Percentiles rank a stretch among this genome's conserved stretches.
Evolutionary conservation across 2,113 vertebrate genomes (phyloP).

Genomic region (Phaethon lepturus): DNA sequence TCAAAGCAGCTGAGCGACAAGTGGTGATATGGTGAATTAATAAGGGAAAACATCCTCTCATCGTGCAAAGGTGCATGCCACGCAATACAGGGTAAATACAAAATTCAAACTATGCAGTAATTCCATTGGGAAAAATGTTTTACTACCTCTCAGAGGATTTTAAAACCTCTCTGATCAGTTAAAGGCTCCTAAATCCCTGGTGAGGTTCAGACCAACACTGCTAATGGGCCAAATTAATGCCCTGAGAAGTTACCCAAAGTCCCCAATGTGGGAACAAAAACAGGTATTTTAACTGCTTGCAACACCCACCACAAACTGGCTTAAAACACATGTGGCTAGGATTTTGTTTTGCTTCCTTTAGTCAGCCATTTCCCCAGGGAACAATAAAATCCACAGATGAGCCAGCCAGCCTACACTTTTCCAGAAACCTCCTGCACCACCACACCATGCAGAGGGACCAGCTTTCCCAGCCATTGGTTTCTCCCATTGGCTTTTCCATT

Average conservation of each 20-base stretch:
- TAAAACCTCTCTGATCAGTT: not conserved
- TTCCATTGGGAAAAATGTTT: not conserved
- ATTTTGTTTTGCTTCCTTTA: not conserved
- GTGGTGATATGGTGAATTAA: not conserved
- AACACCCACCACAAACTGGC: not conserved
- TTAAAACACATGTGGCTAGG: not conserved
- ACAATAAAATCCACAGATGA: not conserved
- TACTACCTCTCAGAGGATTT: not conserved
- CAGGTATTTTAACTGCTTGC: not conserved
- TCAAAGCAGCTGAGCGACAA: not conserved
- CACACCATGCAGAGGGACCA: not conserved
- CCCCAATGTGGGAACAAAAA: not conserved
- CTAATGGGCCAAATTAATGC: not conserved
- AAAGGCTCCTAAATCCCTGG: not conserved
- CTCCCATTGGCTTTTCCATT: not conserved
- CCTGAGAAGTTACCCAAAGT: not conserved
- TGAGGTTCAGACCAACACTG: not conserved
- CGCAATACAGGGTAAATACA: not conserved
- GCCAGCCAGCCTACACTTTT: not conserved
- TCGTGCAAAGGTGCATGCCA: not conserved
- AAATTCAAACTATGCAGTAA: not conserved
- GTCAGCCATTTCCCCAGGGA: not conserved
- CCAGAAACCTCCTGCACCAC: not conserved
- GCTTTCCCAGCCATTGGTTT: not conserved
- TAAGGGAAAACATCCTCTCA: not conserved